phyloP scores from a whole-genome alignment of 2,888 invertebrate genomes.

The Acanthosoma haemorrhoidale region DNA sequence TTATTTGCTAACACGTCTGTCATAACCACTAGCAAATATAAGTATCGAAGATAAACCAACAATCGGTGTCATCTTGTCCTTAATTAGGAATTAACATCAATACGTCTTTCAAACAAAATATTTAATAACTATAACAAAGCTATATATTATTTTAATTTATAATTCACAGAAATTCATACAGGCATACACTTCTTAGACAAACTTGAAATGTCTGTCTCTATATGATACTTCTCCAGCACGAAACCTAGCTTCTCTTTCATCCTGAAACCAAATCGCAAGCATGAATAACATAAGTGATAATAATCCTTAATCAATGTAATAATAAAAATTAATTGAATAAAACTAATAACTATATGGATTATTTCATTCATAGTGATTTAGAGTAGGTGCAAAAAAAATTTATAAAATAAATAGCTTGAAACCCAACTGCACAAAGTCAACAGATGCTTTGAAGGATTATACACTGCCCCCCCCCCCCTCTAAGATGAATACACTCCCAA shows the following conservation, averaged over 20 bases:
- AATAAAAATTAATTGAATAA: background rate
- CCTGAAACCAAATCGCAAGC: slow-evolving; percentile 42
- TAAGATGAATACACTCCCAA: too few relatives aligned
- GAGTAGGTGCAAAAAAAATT: too few relatives aligned
- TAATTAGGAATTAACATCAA: too few relatives aligned
- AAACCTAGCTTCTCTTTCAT: slow-evolving; percentile 53
- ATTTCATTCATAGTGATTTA: too few relatives aligned
- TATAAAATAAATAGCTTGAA: too few relatives aligned
- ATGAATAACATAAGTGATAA: background rate
- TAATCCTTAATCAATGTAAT: background rate
- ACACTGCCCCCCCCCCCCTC: too few relatives aligned
- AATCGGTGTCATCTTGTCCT: too few relatives aligned
- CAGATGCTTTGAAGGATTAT: too few relatives aligned
- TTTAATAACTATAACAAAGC: background rate
- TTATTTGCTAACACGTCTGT: too few relatives aligned
- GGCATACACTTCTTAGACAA: slow-evolving; percentile 43
- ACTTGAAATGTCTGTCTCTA: slow-evolving; percentile 65
- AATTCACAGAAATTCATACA: background rate
- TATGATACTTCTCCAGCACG: slow-evolving; percentile 70
- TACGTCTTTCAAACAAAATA: background rate
- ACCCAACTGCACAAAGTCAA: too few relatives aligned
- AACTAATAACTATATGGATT: background rate
- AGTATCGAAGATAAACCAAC: too few relatives aligned
- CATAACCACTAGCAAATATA: too few relatives aligned
- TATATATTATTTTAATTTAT: background rate